Percentiles rank a stretch among this genome's conserved stretches.
phyloP scores from a whole-genome alignment of 2,797 vertebrate genomes.

The Enteromius unitaeniatus region DNA sequence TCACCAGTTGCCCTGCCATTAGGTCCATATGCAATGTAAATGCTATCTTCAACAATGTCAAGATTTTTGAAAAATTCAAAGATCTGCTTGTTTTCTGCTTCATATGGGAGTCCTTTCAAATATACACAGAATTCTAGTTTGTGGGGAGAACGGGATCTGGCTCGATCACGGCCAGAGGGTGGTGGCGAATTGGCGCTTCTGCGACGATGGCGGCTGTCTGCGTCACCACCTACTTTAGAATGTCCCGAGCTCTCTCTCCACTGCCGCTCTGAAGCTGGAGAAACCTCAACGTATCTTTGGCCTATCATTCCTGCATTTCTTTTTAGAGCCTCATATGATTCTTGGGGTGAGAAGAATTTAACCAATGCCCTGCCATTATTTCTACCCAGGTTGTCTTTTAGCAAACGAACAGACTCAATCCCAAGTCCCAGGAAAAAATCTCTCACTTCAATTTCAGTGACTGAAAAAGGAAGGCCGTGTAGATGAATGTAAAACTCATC shows the following conservation, averaged over 20 bases:
- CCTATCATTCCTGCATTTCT: slow-evolving; percentile 94
- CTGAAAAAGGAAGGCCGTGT: slow-evolving; percentile 93
- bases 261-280: slow-evolving; percentile 91
- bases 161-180: slow-evolving; percentile 82
- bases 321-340: slow-evolving; percentile 95
- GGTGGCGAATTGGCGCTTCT: slow-evolving; percentile 65
- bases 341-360: slow-evolving; percentile 94
- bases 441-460: slow-evolving; percentile 90
- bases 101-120: slow-evolving; percentile 96
- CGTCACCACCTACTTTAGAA: slow-evolving; percentile 47
- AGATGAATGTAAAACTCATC: slow-evolving; percentile 92
- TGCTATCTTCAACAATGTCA: slow-evolving; percentile 92
- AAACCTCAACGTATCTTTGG: slow-evolving; percentile 94
- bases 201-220: slow-evolving; percentile 70
- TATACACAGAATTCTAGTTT: slow-evolving; percentile 94
- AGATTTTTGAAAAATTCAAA: slow-evolving; percentile 98
- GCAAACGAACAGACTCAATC: slow-evolving; percentile 87
- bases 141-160: slow-evolving; percentile 93
- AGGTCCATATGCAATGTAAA: slow-evolving; percentile 96
- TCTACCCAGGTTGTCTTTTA: slow-evolving; percentile 91
- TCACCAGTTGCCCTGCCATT: slow-evolving; percentile 97
- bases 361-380: slow-evolving; percentile 92
- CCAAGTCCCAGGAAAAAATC: slow-evolving; percentile 94
- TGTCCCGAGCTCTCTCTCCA: slow-evolving; percentile 79
- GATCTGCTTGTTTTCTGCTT: slow-evolving; percentile 95